Percentiles rank a stretch among this genome's conserved stretches.
phyloP scores from a whole-genome alignment of 2,797 vertebrate genomes.

The Muraenolepis orangiensis region DNA sequence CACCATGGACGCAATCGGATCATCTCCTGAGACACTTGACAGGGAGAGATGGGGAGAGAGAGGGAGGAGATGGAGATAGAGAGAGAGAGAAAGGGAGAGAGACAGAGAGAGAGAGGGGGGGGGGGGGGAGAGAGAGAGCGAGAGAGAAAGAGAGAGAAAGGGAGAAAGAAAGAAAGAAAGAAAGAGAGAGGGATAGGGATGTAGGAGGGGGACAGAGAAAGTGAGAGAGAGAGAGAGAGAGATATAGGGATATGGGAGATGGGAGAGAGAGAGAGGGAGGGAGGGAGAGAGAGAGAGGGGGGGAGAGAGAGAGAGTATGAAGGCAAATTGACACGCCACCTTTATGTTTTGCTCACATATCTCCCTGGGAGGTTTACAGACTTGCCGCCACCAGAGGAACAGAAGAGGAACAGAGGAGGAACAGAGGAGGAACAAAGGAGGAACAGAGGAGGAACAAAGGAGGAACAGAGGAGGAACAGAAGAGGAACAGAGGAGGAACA shows the following conservation, averaged over 20 bases:
- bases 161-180: too few relatives aligned
- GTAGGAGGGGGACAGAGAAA: neutral
- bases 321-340: neutral
- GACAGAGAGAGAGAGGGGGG: too few relatives aligned
- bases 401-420: conserved; percentile 3
- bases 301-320: neutral
- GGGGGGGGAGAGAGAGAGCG: too few relatives aligned
- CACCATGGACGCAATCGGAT: neutral
- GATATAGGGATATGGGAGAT: neutral
- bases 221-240: neutral
- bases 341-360: neutral
- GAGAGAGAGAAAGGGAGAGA: too few relatives aligned
- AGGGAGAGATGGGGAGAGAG: neutral
- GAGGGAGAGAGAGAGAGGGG: neutral
- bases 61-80: neutral
- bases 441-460: neutral
- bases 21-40: neutral
- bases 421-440: neutral
- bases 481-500: conserved; percentile 4
- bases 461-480: conserved; percentile 13
- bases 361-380: neutral
- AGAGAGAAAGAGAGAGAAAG: too few relatives aligned
- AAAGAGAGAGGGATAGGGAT: neutral
- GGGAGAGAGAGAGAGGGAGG: neutral
- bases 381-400: neutral